Conservation (phyloP, 2,888 invertebrate genomes). For the Celastrina argiolus region DNA sequence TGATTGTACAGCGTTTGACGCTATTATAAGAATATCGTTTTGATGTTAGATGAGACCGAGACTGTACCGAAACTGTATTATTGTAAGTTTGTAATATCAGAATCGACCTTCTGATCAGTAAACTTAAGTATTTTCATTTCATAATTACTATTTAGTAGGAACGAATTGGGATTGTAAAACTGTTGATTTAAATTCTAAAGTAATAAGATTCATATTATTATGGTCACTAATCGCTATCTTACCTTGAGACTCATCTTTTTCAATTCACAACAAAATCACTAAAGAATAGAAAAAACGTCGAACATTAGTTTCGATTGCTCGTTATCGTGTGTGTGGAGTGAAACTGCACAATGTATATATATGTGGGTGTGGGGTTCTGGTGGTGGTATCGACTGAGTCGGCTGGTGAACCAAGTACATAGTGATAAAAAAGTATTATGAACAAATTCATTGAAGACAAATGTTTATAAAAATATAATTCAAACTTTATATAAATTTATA, state of each 20-base stretch:
- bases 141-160: too few relatives aligned
- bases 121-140: too few relatives aligned
- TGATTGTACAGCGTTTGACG: too few relatives aligned
- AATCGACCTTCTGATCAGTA: too few relatives aligned
- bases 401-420: background rate
- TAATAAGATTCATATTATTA: too few relatives aligned
- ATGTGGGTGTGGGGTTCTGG: slow-evolving; percentile 39
- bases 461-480: background rate
- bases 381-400: slow-evolving; percentile 33
- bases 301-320: slow-evolving; percentile 43
- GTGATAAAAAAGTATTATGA: background rate
- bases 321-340: slow-evolving; percentile 53
- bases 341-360: slow-evolving; percentile 50
- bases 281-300: slow-evolving; percentile 14
- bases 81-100: too few relatives aligned
- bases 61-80: too few relatives aligned
- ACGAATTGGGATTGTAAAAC: too few relatives aligned
- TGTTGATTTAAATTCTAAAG: too few relatives aligned
- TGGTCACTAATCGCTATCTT: slow-evolving; percentile 25
- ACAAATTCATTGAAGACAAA: background rate
- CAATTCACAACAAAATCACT: slow-evolving; percentile 22
- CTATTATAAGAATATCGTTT: too few relatives aligned
- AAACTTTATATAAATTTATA: too few relatives aligned
- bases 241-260: slow-evolving; percentile 60
- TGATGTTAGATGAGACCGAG: too few relatives aligned